Conservation (phyloP, 2,888 invertebrate genomes). For the Himalopsyche kuldschensis region DNA sequence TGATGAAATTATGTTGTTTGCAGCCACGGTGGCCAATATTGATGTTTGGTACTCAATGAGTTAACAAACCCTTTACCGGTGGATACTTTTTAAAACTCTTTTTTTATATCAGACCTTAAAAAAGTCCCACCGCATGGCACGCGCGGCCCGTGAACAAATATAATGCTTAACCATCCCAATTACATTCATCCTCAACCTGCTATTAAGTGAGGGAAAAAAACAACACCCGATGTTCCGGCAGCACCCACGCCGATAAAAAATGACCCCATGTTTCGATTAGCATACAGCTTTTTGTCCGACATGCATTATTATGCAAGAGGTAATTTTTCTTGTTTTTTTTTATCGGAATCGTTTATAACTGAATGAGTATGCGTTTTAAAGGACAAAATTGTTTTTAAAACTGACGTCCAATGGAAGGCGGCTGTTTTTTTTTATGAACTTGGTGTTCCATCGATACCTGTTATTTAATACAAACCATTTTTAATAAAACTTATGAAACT, state of each 20-base stretch:
- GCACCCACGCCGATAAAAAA: conserved; percentile 34
- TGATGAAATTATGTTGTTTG: too few relatives aligned
- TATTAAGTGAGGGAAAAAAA: conserved; percentile 5
- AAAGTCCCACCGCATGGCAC: conserved; percentile 37
- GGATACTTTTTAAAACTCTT: neutral
- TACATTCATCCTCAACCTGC: conserved; percentile 38
- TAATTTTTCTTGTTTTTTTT: neutral
- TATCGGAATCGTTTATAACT: neutral
- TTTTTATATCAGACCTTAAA: conserved; percentile 4
- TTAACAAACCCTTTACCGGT: neutral
- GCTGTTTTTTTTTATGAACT: neutral
- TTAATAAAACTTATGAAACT: too few relatives aligned
- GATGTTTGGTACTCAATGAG: neutral
- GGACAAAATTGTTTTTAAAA: neutral
- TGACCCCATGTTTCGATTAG: conserved; percentile 34
- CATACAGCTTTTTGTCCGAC: conserved; percentile 31
- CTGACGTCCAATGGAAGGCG: too few relatives aligned
- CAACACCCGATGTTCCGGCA: neutral
- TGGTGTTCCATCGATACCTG: neutral
- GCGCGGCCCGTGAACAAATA: conserved; percentile 30
- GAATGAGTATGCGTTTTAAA: neutral
- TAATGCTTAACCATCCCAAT: conserved; percentile 34
- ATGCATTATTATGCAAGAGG: conserved; percentile 1
- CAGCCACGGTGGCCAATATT: too few relatives aligned
- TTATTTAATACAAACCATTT: too few relatives aligned